These are phyloP conservation scores for Nansenia antarctica DNA, from an alignment of 2,113 vertebrate species.

Conservation along the genomic window DNA sequence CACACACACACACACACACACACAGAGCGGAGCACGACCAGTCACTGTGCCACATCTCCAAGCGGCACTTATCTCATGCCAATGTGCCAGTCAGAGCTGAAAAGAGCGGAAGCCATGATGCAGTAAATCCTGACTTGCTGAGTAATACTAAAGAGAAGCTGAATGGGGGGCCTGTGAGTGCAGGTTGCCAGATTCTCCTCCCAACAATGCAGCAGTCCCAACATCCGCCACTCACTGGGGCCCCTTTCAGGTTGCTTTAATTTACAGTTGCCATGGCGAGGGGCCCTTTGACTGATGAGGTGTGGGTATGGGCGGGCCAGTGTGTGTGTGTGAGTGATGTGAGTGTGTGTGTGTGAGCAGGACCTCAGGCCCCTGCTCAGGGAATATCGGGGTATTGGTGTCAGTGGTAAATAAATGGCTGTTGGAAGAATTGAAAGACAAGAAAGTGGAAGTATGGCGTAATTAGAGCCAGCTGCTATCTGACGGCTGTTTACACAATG, in stretches of 20 bases:
- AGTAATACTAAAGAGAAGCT: conserved; percentile 76
- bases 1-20: conserved; percentile 30
- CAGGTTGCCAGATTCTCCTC: conserved; percentile 74
- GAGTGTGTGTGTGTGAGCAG: conserved; percentile 15
- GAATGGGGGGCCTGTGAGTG: conserved; percentile 77
- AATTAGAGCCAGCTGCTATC: conserved; percentile 67
- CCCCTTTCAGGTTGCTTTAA: conserved; percentile 76
- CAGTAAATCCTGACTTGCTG: conserved; percentile 79
- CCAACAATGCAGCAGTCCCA: conserved; percentile 69
- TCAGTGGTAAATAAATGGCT: conserved; percentile 64
- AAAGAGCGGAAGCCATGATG: conserved; percentile 78
- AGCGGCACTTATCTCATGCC: conserved; percentile 78
- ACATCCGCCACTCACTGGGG: conserved; percentile 73
- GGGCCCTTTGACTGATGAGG: conserved; percentile 73
- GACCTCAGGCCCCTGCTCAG: not conserved
- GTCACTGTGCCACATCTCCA: conserved; percentile 70
- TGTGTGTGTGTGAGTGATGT: conserved; percentile 8
- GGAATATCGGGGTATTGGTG: conserved; percentile 49
- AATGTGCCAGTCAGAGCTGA: conserved; percentile 75
- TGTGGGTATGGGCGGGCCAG: conserved; percentile 47
- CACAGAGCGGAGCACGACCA: conserved; percentile 65
- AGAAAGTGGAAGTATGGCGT: conserved; percentile 56
- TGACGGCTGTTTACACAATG: conserved; percentile 56
- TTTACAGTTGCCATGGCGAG: conserved; percentile 77
- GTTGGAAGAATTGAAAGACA: conserved; percentile 53